phyloP scores from a whole-genome alignment of 2,888 invertebrate genomes.

The Scaptomyza parva region DNA sequence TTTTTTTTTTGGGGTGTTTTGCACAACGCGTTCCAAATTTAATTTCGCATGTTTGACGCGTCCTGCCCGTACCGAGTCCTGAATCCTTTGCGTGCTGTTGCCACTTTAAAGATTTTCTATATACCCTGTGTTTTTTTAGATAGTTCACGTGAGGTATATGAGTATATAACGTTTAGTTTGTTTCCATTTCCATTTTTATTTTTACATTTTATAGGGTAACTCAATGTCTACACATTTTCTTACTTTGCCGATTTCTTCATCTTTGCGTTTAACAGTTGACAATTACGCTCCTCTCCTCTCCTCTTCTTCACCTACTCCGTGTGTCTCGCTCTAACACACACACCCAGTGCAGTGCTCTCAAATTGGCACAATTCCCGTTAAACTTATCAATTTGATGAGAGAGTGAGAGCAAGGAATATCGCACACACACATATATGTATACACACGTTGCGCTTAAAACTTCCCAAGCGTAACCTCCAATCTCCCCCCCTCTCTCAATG shows the following conservation, averaged over 20 bases:
- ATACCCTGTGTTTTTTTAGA: slow-evolving; percentile 27
- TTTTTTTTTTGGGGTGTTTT: slow-evolving; percentile 27
- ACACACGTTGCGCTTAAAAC: slow-evolving; percentile 25
- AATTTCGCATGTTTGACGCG: slow-evolving; percentile 77
- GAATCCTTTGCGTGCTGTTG: slow-evolving; percentile 52
- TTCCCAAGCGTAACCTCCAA: background rate
- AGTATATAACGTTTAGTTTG: background rate
- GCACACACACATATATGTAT: slow-evolving; percentile 31
- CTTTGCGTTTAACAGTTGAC: slow-evolving; percentile 51
- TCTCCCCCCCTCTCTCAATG: background rate
- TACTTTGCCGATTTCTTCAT: background rate
- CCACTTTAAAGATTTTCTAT: slow-evolving; percentile 48
- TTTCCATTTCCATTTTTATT: background rate
- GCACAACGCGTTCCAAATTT: slow-evolving; percentile 61
- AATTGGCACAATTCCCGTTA: slow-evolving; percentile 80
- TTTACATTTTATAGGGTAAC: slow-evolving; percentile 8
- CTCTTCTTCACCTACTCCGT: background rate
- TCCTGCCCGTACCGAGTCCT: slow-evolving; percentile 42
- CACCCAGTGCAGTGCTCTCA: slow-evolving; percentile 30
- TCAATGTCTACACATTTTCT: background rate
- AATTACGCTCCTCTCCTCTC: slow-evolving; percentile 44
- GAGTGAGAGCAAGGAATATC: slow-evolving; percentile 28
- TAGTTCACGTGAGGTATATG: too few species aligned
- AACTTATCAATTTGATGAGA: slow-evolving; percentile 78
- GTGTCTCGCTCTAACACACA: slow-evolving; percentile 1